Evolutionary conservation across 2,113 vertebrate genomes (phyloP), one percentile per base, ranked within the genome.

Genomic region (Microcebus tavaratra): DNA sequence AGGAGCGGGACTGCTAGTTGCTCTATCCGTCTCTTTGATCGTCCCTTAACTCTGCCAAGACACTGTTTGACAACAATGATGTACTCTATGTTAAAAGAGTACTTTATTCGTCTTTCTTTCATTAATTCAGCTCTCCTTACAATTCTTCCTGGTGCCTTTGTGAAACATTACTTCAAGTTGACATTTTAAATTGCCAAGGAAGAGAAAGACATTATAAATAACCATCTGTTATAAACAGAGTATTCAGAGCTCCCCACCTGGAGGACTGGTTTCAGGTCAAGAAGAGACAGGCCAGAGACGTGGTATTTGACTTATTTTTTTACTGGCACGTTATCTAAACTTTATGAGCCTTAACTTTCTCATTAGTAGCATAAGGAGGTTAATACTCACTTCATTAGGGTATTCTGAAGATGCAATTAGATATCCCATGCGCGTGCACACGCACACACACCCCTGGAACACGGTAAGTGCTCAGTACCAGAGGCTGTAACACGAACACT

Each of bases 181-280:
- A 93, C 78, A 12, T 89, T 93, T 94, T 94, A 73, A 57, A 45
- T 87, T 70, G 68, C 70, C 91, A 94, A 55, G 81, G 70, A 94
- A 91, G 61, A 94, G 53, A 92, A 94, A 92, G 76, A 23, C 48
- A 39, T 79, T 68, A 78, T 36, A 82, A 82, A 83, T 50, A 92
- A 36, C 45, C 1, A 23, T 45, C 76, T 93, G 80, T 59, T 85
- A 15, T 10, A 31, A 94, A 84, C 25, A 45, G 3, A 11, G 39
- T 34, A 17, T n/a, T 72, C 50, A 63, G 73, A 63, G 25, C 14
- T 34, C 67, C 48, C 39, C 70, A 25, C 2, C 11, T 20, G 21
- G 2, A 88, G 55, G 25, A 29, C 1, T 36, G 34, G 36, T 63
- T 45, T 96, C 73, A 72, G 81, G 53, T 55, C 6, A 14, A 83